Evolutionary conservation across 2,888 invertebrate species (phyloP).

Genomic region (Alviniconcha strummeri): DNA sequence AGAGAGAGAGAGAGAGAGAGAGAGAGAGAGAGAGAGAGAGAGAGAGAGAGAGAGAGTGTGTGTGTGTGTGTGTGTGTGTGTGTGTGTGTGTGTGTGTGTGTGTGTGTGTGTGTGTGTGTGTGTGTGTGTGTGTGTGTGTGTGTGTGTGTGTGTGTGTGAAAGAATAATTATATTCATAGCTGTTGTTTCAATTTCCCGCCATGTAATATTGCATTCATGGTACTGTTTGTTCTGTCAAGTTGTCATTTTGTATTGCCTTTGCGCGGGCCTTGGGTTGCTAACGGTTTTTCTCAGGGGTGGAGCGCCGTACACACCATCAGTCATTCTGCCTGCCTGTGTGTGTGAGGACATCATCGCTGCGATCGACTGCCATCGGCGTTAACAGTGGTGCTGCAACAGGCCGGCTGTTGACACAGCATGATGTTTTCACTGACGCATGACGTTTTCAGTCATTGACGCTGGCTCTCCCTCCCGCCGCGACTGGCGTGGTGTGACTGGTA

Average conservation of each 20-base stretch:
- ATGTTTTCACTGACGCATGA: too few species aligned
- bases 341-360: too few species aligned
- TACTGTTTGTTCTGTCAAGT: not conserved
- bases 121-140: not conserved
- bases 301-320: too few species aligned
- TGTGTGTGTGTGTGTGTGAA: not conserved
- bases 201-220: not conserved
- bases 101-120: not conserved
- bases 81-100: not conserved
- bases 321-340: too few species aligned
- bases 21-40: slow-evolving; percentile 3
- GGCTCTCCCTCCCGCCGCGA: too few species aligned
- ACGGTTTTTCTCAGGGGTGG: not conserved
- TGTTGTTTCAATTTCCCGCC: not conserved
- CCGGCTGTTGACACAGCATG: too few species aligned
- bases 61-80: slow-evolving; percentile 4
- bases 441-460: too few species aligned
- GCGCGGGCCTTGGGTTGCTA: too few species aligned
- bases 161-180: not conserved
- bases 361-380: too few species aligned
- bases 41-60: slow-evolving; percentile 13
- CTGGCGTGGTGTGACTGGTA: too few species aligned
- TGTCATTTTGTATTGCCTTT: not conserved
- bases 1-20: slow-evolving; percentile 10
- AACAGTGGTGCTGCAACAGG: too few species aligned